Evolutionary conservation across 1,140 invertebrate species (phyloP).

Genomic region (Penaeus chinensis): DNA sequence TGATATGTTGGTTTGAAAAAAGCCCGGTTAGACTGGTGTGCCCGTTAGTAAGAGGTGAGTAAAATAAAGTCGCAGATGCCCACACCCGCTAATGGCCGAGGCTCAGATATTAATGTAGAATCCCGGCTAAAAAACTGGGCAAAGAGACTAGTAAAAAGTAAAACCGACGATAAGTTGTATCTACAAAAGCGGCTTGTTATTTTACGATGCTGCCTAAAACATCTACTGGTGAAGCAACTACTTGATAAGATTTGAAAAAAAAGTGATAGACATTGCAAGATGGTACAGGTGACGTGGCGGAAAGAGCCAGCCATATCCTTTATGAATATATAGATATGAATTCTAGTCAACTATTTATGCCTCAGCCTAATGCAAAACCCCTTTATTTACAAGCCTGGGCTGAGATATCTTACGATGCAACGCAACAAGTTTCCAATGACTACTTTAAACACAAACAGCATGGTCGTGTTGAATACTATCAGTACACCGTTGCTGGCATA

Average conservation of each 20-base stretch:
- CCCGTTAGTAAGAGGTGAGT: constrained; percentile 57
- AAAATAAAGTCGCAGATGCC: constrained; percentile 13
- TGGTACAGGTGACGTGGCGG: neutral
- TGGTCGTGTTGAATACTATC: no score
- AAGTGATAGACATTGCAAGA: constrained; percentile 20
- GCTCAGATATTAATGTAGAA: constrained; percentile 57
- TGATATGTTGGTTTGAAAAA: constrained; percentile 65
- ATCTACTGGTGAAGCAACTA: constrained; percentile 19
- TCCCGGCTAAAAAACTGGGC: neutral
- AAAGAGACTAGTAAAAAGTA: neutral
- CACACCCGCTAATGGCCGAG: constrained; percentile 33
- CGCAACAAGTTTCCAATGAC: no score
- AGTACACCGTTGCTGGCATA: neutral
- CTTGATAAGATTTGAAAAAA: constrained; percentile 2
- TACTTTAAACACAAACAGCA: no score
- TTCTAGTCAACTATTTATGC: neutral
- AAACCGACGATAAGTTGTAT: no score
- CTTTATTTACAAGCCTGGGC: constrained; percentile 35
- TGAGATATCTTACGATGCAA: neutral
- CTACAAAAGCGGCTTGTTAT: no score
- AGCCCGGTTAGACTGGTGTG: constrained; percentile 64
- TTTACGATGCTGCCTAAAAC: no score
- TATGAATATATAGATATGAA: neutral
- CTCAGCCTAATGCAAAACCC: constrained; percentile 28
- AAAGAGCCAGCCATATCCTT: constrained; percentile 32